Percentiles rank a stretch among this genome's conserved stretches.
Conservation (phyloP, 2,888 invertebrate genomes). For the Lepidochrysops patricia region DNA sequence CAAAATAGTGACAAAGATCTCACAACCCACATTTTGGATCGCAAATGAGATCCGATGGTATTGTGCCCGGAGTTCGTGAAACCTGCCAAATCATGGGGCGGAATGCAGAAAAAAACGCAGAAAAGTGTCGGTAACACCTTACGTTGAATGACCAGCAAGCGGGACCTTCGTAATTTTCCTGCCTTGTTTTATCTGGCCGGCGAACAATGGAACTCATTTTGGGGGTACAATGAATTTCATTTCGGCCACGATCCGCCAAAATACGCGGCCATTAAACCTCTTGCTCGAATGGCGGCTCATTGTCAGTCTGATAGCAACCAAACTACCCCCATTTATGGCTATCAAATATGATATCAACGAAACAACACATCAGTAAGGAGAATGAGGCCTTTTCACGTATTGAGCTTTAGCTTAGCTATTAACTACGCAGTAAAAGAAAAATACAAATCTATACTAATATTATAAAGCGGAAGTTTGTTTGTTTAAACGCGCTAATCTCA, state of each 20-base stretch:
- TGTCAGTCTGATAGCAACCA: constrained; percentile 21
- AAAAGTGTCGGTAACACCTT: constrained; percentile 49
- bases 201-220: constrained; percentile 66
- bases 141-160: constrained; percentile 49
- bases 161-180: constrained; percentile 62
- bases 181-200: constrained; percentile 54
- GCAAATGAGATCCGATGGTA: neutral
- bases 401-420: neutral
- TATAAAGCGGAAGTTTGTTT: no score
- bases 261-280: constrained; percentile 55
- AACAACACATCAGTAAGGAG: neutral
- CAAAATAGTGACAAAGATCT: neutral
- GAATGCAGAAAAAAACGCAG: constrained; percentile 34
- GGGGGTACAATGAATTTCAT: constrained; percentile 61
- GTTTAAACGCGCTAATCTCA: no score
- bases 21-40: neutral
- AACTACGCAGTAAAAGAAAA: no score
- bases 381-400: neutral
- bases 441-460: no score
- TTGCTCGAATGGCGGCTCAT: constrained; percentile 22
- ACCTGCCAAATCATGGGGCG: constrained; percentile 15
- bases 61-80: constrained; percentile 13
- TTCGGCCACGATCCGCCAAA: constrained; percentile 54
- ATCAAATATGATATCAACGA: constrained; percentile 16
- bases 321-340: constrained; percentile 27